phyloP scores from a whole-genome alignment of 2,888 invertebrate genomes.

The Dysmachus trigonus region DNA sequence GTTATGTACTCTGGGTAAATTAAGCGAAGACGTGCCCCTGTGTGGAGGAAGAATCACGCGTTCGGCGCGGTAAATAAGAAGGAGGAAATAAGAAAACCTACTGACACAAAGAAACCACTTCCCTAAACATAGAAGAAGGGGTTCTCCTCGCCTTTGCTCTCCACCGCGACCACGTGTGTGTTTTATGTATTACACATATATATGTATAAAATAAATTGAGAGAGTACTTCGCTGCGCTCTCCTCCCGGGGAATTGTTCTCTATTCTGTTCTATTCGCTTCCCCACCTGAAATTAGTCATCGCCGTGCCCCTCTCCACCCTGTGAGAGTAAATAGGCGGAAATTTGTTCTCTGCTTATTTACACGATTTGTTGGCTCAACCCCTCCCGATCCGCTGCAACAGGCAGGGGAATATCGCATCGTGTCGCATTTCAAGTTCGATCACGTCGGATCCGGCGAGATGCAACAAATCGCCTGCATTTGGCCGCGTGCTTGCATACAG shows the following conservation, averaged over 20 bases:
- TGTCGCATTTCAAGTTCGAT: neutral
- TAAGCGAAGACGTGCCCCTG: neutral
- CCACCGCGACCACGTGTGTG: slow-evolving; percentile 8
- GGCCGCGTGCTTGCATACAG: neutral
- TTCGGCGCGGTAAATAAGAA: neutral
- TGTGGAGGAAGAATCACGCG: neutral
- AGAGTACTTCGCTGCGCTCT: neutral
- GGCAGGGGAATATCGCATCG: neutral
- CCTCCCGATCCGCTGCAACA: neutral
- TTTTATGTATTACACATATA: neutral
- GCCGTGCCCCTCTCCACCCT: neutral
- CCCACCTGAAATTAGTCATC: neutral
- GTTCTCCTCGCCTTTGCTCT: no score
- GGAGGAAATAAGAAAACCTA: slow-evolving; percentile 32
- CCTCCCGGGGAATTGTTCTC: neutral
- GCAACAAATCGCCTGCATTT: neutral
- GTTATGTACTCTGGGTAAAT: neutral
- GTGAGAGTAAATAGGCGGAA: neutral
- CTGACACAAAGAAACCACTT: slow-evolving; percentile 39
- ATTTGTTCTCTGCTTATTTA: neutral
- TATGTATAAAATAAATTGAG: neutral
- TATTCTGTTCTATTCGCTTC: neutral
- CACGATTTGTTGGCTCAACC: neutral
- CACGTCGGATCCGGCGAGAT: neutral
- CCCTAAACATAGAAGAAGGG: slow-evolving; percentile 1